Conservation (phyloP, 2,888 invertebrate genomes). For the Ernsta delagoae region DNA sequence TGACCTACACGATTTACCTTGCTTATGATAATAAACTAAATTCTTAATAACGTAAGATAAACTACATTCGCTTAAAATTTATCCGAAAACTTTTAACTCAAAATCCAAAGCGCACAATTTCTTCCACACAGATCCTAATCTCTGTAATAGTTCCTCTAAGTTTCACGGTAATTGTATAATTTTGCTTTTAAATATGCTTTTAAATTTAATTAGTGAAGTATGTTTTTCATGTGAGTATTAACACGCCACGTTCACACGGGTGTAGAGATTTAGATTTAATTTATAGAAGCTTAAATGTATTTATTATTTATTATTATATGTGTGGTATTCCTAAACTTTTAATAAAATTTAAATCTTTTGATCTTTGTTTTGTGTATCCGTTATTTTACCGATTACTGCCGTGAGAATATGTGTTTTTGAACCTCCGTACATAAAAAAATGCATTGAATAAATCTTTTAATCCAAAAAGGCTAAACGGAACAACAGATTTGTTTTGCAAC, state of each 20-base stretch:
- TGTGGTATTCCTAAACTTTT: no score
- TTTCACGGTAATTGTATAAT: conserved; percentile 12
- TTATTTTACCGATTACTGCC: no score
- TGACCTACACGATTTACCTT: no score
- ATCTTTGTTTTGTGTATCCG: no score
- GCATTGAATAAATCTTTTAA: not conserved
- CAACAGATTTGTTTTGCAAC: not conserved
- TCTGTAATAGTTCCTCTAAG: conserved; percentile 1
- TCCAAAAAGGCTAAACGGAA: not conserved
- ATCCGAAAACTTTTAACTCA: not conserved
- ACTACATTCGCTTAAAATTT: no score
- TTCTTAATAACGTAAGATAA: no score
- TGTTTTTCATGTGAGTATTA: not conserved
- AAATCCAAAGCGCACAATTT: not conserved
- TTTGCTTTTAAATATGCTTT: conserved; percentile 7
- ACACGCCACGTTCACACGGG: not conserved
- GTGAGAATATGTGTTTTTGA: no score
- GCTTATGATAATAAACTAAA: no score
- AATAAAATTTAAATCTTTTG: no score
- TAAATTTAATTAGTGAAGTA: not conserved
- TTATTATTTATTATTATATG: no score
- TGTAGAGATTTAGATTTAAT: not conserved
- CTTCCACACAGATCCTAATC: not conserved
- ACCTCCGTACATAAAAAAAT: no score
- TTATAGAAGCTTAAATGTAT: not conserved